phyloP scores from a whole-genome alignment of 2,113 vertebrate species.

The Ophthalmolycus amberensis region DNA sequence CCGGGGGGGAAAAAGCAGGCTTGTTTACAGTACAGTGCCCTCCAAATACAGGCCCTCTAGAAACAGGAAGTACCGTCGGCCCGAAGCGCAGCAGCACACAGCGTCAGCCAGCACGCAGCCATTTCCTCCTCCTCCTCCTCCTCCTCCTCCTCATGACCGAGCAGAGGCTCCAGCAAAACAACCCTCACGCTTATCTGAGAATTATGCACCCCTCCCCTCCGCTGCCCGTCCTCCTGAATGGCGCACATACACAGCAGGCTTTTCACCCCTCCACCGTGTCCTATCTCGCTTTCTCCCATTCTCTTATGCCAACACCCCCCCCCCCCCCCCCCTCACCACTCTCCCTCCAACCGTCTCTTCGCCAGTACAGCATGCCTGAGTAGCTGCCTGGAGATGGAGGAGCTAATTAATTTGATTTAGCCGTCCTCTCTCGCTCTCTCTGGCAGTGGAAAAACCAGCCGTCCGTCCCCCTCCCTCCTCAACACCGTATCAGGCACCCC shows the following conservation, averaged over 20 bases:
- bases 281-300: conserved; percentile 70
- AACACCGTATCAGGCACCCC: conserved; percentile 78
- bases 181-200: conserved; percentile 81
- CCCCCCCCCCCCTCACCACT: background rate
- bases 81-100: conserved; percentile 64
- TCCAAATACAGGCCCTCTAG: conserved; percentile 75
- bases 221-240: conserved; percentile 70
- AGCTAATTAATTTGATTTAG: conserved; percentile 90
- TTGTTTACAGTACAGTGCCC: conserved; percentile 77
- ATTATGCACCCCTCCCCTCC: conserved; percentile 74
- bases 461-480: conserved; percentile 47
- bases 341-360: conserved; percentile 53
- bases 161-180: conserved; percentile 77
- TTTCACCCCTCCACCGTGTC: conserved; percentile 75
- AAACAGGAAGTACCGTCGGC: conserved; percentile 80
- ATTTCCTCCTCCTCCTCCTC: conserved; percentile 68
- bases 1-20: conserved; percentile 44
- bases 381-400: conserved; percentile 86
- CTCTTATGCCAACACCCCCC: conserved; percentile 50
- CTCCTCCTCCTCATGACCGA: conserved; percentile 69
- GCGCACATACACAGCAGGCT: conserved; percentile 75
- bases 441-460: conserved; percentile 84
- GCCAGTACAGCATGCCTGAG: conserved; percentile 83
- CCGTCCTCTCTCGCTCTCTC: conserved; percentile 70
- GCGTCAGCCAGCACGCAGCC: conserved; percentile 63